Evolutionary conservation across 1,140 invertebrate genomes (phyloP), one percentile per base, ranked within the genome.

Genomic region (Palaemon carinicauda): DNA sequence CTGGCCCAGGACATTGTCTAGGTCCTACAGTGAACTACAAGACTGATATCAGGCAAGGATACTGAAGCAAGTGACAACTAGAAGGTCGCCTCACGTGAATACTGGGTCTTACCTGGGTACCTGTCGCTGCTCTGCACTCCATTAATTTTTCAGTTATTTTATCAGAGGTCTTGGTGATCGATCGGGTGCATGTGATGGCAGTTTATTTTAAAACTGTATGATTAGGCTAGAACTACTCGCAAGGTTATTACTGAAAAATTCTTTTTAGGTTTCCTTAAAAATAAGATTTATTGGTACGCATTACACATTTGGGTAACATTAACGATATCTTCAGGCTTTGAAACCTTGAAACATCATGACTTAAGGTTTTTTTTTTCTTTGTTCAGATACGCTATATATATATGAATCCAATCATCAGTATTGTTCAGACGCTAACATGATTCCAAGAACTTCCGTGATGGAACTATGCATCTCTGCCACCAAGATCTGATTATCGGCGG

Each of bases 221-320:
- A 4, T 41, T 41, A 41, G 7, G 7, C 41, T 41, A 41, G 41
- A 41, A 41, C 41, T 41, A 41, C 52, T 81, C 85, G 79, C 80
- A 81, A 87, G 85, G 85, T 41, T 81, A 77, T 56, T 65, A 74
- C 51, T 31, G 53, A 75, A 87, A 87, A 81, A 75, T 81, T 50
- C 41, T 74, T 71, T 31, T 10, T 74, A 19, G 52, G 50, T 71
- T 80, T 86, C 84, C 84, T 86, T 86, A 86, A 86, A 86, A 86
- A 86, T 86, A 73, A 86, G 77, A 86, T 87, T 87, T 87, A 87
- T 87, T 87, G 85, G 79, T 81, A 87, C 85, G 85, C 80, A 81
- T 73, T 87, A 87, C 85, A 87, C 85, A 81, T 87, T 77, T 81
- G 81, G 77, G 51, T 80, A 81, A 82, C 80, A 81, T 77, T 81